These are phyloP conservation scores for Laterallus jamaicensis DNA, from an alignment of 2,113 vertebrate genomes.

Conservation along the genomic window DNA sequence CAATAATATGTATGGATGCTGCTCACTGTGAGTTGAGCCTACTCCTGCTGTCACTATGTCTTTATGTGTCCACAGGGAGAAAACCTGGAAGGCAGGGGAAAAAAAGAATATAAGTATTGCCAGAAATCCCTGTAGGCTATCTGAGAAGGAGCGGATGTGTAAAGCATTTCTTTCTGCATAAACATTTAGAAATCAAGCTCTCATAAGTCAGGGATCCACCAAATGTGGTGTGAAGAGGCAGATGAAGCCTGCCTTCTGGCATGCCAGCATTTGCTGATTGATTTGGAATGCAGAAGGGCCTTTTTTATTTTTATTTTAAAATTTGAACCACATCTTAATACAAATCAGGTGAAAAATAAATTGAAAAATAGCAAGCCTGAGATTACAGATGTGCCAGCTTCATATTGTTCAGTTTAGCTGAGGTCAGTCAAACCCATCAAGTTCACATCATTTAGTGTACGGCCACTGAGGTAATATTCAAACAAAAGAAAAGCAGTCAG, in stretches of 20 bases:
- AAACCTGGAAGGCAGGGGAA: slow-evolving; percentile 15
- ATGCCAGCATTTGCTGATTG: slow-evolving; percentile 35
- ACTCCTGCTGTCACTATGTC: slow-evolving; percentile 42
- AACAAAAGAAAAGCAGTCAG: slow-evolving; percentile 55
- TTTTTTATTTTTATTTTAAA: slow-evolving; percentile 57
- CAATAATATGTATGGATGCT: slow-evolving; percentile 22
- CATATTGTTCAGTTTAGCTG: slow-evolving; percentile 49
- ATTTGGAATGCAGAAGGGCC: slow-evolving; percentile 24
- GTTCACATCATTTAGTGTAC: slow-evolving; percentile 29
- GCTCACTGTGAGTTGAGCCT: background rate
- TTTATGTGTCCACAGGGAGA: slow-evolving; percentile 42
- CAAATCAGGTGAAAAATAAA: slow-evolving; percentile 64
- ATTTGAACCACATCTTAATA: slow-evolving; percentile 62
- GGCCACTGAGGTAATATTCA: slow-evolving; percentile 51
- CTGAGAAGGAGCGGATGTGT: slow-evolving; percentile 50
- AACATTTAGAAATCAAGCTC: slow-evolving; percentile 61
- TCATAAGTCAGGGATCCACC: slow-evolving; percentile 58
- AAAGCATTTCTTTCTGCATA: slow-evolving; percentile 67
- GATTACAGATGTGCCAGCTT: slow-evolving; percentile 43
- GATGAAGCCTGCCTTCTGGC: slow-evolving; percentile 57
- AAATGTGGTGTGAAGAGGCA: slow-evolving; percentile 59
- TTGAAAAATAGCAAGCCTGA: slow-evolving; percentile 48
- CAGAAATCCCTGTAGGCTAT: slow-evolving; percentile 41
- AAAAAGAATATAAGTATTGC: background rate
- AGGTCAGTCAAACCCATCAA: slow-evolving; percentile 41